Evolutionary conservation across 2,113 vertebrate genomes (phyloP), one percentile per base, ranked within the genome.

Genomic region (Xiphophorus maculatus): DNA sequence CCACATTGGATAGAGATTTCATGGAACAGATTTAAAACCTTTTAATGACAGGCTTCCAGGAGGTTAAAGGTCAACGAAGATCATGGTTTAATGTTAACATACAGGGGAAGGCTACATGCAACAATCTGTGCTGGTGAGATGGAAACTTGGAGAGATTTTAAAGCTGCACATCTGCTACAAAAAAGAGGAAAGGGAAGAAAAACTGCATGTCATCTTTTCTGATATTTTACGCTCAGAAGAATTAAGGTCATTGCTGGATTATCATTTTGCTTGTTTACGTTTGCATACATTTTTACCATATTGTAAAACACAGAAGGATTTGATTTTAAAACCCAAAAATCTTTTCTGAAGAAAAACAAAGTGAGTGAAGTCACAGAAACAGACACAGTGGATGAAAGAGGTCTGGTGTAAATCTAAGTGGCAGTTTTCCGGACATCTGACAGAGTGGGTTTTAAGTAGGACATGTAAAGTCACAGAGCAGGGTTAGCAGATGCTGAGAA

Each of bases 1-100:
- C 54, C 83, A 74, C 76, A 84, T 76, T 83, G 67, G 67, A 67
- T 29, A 4, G 11, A 71, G 72, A 82, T 86, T 78, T 61, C 63
- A 72, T 60, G 25, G 58, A 80, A 58, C 76, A 76, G 76, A 78
- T 73, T 42, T 37, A 44, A 67, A 27, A 68, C 33, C 30, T 51
- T 83, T 67, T 30, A 42, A 83, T 76, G 32, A 77, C 14, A 13
- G 75, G 63, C 63, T 75, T 67, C 22, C 62, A 11, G 28, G 61
- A 61, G 84, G 77, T 76, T 74, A 78, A 15, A 71, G 10, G 81
- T 84, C 67, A 74, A 1, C 1, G 4, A 73, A 70, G 33, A 54
- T 82, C 63, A 67, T 13, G 33, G 78, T 82, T 77, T 79, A 64
- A 79, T 76, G 71, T 66, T 65, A 51, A 63, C 77, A 27, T 15